A percentile compares a stretch with the other conserved stretches of the same genome.
These are phyloP conservation scores for Phalacrocorax brasilianus DNA, from an alignment of 2,113 vertebrate genomes.

Conservation along the genomic window DNA sequence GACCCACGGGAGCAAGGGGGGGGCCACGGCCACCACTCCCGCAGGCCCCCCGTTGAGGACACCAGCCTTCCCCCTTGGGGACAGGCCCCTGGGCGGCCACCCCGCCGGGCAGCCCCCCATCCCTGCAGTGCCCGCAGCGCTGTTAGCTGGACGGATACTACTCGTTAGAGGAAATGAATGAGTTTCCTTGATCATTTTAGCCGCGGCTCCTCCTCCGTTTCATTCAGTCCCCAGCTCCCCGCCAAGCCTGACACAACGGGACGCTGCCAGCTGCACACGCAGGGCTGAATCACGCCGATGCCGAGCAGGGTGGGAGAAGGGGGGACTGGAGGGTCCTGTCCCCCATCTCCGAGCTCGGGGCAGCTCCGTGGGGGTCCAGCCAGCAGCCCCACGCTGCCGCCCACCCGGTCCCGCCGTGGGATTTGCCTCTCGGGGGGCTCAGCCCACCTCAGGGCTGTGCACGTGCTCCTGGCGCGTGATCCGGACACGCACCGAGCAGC, in stretches of 20 bases:
- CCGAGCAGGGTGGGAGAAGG: background rate
- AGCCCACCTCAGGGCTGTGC: background rate
- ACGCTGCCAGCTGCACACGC: background rate
- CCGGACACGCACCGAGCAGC: rapidly evolving
- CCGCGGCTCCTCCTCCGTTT: constrained; percentile 25
- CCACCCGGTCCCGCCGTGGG: rapidly evolving
- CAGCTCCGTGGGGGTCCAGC: rapidly evolving
- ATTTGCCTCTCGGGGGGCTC: background rate
- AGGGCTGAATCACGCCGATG: background rate
- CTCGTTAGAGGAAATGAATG: background rate
- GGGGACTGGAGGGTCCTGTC: background rate
- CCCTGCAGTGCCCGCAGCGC: background rate
- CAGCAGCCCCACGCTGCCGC: background rate
- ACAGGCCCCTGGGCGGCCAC: rapidly evolving
- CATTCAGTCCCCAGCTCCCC: constrained; percentile 11
- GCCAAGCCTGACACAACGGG: background rate
- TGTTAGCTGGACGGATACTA: background rate
- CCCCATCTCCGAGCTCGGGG: background rate
- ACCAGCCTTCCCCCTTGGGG: background rate
- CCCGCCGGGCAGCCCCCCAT: background rate
- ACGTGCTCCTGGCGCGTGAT: background rate
- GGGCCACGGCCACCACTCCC: background rate
- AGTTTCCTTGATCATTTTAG: background rate
- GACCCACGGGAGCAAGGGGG: background rate
- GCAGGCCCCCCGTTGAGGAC: rapidly evolving